These are phyloP conservation scores for Electrona antarctica DNA, from an alignment of 2,113 vertebrate species.

Conservation along the genomic window DNA sequence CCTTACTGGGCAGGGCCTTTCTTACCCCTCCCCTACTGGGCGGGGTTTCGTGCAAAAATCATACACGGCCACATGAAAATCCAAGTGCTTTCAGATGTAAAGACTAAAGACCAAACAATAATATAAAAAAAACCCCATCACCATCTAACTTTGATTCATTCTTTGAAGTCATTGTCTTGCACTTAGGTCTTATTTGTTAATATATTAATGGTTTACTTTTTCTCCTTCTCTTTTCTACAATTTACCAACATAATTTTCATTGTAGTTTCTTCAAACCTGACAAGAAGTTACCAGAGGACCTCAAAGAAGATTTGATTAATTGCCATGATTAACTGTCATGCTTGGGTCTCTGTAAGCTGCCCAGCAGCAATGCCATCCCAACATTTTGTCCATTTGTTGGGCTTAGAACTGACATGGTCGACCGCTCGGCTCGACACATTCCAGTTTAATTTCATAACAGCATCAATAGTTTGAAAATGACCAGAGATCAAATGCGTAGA, in stretches of 20 bases:
- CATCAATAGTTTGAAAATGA: conserved; percentile 26
- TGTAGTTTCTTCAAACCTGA: conserved; percentile 12
- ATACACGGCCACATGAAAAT: neutral
- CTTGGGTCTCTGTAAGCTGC: conserved; percentile 40
- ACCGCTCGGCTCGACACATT: conserved; percentile 17
- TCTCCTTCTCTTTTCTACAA: conserved; percentile 5
- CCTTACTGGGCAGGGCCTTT: too few relatives aligned
- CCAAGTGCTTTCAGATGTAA: conserved; percentile 31
- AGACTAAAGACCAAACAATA: conserved; percentile 34
- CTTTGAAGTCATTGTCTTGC: conserved; percentile 36
- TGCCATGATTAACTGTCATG: neutral
- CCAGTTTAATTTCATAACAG: conserved; percentile 59
- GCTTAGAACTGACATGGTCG: conserved; percentile 14
- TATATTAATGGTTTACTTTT: neutral
- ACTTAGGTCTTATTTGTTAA: neutral
- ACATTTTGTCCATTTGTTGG: conserved; percentile 30
- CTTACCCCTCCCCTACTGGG: too few relatives aligned
- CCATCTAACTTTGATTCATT: conserved; percentile 39
- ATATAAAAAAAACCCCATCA: conserved; percentile 9
- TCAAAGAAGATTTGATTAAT: neutral
- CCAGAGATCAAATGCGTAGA: conserved; percentile 35
- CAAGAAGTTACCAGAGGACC: conserved; percentile 31
- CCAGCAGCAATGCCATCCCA: conserved; percentile 41
- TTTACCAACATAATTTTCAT: conserved; percentile 7
- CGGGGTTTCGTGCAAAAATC: neutral